Percentiles rank a stretch among this genome's conserved stretches.
Evolutionary conservation across 2,888 invertebrate species (phyloP).

Genomic region (Ephialtes manifestator): DNA sequence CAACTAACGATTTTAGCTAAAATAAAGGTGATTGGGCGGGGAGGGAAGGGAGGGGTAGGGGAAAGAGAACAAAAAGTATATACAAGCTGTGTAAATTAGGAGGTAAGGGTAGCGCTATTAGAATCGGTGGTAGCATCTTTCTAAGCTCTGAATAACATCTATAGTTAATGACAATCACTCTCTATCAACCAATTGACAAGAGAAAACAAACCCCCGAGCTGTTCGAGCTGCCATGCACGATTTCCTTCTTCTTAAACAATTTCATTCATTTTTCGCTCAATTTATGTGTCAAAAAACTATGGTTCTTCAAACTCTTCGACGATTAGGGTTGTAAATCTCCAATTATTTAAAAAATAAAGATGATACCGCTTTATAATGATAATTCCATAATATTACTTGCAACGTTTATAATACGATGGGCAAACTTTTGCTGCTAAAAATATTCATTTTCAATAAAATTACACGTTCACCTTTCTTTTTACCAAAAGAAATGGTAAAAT

Average conservation of each 20-base stretch:
- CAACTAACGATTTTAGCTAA: slow-evolving; percentile 30
- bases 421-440: no score
- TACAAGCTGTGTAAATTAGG: slow-evolving; percentile 68
- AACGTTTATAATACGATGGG: no score
- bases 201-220: slow-evolving; percentile 72
- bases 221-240: slow-evolving; percentile 79
- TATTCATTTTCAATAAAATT: no score
- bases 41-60: no score
- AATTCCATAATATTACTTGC: no score
- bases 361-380: no score
- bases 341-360: no score
- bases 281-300: slow-evolving; percentile 2
- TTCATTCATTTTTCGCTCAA: slow-evolving; percentile 4
- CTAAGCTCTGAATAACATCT: slow-evolving; percentile 80
- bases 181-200: slow-evolving; percentile 80
- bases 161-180: slow-evolving; percentile 85
- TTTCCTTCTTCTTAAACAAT: slow-evolving; percentile 63
- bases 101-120: slow-evolving; percentile 76
- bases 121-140: slow-evolving; percentile 78
- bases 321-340: not conserved
- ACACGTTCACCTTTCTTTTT: no score
- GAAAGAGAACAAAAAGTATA: slow-evolving; percentile 38
- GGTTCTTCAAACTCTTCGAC: slow-evolving; percentile 21
- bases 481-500: no score
- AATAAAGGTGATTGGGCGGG: slow-evolving; percentile 47